Evolutionary conservation across 2,113 vertebrate genomes (phyloP).

Genomic region (Cyphomyrus discorhynchus): DNA sequence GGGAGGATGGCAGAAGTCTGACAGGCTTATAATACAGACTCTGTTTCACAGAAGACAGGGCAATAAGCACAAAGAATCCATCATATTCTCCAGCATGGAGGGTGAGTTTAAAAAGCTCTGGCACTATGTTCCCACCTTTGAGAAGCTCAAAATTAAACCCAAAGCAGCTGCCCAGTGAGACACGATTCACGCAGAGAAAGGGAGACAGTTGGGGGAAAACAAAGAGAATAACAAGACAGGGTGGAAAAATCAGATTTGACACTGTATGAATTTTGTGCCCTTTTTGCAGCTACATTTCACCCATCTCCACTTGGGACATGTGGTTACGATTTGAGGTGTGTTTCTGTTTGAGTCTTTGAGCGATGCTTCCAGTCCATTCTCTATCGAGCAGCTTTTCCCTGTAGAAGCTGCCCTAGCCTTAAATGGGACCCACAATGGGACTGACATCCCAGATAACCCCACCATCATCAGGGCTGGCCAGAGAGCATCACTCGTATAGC

Average conservation of each 20-base stretch:
- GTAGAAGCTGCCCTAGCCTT: background rate
- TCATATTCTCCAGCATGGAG: background rate
- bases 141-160: slow-evolving; percentile 29
- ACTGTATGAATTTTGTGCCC: background rate
- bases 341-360: background rate
- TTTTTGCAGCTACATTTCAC: background rate
- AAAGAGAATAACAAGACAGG: background rate
- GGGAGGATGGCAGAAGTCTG: too few relatives aligned
- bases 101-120: slow-evolving; percentile 30
- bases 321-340: slow-evolving; percentile 5
- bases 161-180: slow-evolving; percentile 31
- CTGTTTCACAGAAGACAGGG: background rate
- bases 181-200: slow-evolving; percentile 21
- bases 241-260: background rate
- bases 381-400: background rate
- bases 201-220: background rate
- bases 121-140: slow-evolving; percentile 15
- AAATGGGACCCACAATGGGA: background rate
- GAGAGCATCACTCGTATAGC: background rate
- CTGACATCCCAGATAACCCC: background rate
- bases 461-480: background rate
- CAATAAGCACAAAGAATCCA: slow-evolving; percentile 19
- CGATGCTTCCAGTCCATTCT: background rate
- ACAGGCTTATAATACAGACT: background rate
- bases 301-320: background rate